Evolutionary conservation across 2,888 invertebrate species (phyloP).

Genomic region (Acanthosepion lycidas): DNA sequence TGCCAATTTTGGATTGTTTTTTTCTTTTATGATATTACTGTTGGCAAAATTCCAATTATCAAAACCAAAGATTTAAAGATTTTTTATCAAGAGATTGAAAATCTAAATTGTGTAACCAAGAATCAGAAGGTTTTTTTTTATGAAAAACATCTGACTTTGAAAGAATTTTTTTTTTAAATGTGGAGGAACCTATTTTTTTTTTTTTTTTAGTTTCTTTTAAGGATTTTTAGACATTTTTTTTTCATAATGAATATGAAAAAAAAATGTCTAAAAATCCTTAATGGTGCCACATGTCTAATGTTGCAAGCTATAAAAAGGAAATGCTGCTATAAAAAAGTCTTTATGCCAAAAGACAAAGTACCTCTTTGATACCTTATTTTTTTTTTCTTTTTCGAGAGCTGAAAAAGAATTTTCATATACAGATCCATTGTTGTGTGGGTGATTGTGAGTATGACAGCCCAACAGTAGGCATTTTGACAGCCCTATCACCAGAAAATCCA

Average conservation of each 20-base stretch:
- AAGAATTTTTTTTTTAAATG: not conserved
- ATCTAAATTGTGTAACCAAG: not conserved
- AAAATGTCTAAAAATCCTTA: not conserved
- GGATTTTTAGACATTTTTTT: no score
- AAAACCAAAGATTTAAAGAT: not conserved
- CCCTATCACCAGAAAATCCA: not conserved
- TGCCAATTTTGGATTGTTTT: not conserved
- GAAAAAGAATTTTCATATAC: not conserved
- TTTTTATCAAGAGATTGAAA: not conserved
- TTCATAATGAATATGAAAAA: no score
- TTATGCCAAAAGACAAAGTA: not conserved
- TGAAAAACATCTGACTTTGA: not conserved
- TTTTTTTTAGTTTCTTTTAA: not conserved
- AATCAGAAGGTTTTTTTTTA: not conserved
- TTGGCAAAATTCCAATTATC: not conserved
- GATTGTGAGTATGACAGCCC: not conserved
- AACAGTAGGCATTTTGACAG: not conserved
- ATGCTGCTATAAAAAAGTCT: not conserved
- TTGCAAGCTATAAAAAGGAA: not conserved
- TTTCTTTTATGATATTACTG: not conserved
- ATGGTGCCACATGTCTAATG: conserved; percentile 37
- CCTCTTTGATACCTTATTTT: not conserved
- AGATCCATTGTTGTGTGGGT: not conserved
- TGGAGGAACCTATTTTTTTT: not conserved
- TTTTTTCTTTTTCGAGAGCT: not conserved